Base-by-base conservation (phyloP, 2,113 vertebrate genomes). In the Urocitellus parryii region DNA sequence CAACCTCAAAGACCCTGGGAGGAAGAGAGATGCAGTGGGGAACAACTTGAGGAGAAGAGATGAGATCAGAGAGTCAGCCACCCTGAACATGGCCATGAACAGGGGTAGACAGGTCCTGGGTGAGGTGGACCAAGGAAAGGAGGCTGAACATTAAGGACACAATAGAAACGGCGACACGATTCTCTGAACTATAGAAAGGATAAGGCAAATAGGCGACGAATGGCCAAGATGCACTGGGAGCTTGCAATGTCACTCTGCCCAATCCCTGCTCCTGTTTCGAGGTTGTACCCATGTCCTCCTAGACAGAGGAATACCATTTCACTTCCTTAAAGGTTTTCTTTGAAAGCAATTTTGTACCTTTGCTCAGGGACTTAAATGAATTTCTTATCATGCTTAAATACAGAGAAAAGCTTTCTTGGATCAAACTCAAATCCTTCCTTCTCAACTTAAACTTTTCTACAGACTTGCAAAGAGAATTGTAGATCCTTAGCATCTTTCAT, bases 341-440 rank as follows among this genome's bases (percentile, higher is more conserved):
- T 29, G 16, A 84, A 80, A n/a, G 12, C 85, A 78, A 51, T 58
- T 82, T 45, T 12, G 51, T 22, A 61, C 18, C 12, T 65, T 48
- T 72, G 37, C 29, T 92, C 25, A 5, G 77, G 27, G 90, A 85
- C 32, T 32, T 45, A 65, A 56, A 29, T 32, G 91, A 10, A 92
- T 53, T 90, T 89, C 39, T 89, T 78, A 58, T 29, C 74, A 53
- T 77, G 24, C 14, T 79, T 61, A 73, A 20, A 42, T 22, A 84
- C n/a, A 85, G 14, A 96, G 24, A 65, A 67, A 77, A 11, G 8
- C 17, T 16, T 97, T 93, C 80, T 81, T 48, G 10, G 37, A 83
- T 20, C 17, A 73, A 89, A 88, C 32, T 9, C 76, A 93, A 68
- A 90, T 88, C 72, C 95, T 97, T 76, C 9, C 56, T 90, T 32